Evolutionary conservation across 2,113 vertebrate species (phyloP), one percentile per base, ranked within the genome.

Genomic region (Columba livia): DNA sequence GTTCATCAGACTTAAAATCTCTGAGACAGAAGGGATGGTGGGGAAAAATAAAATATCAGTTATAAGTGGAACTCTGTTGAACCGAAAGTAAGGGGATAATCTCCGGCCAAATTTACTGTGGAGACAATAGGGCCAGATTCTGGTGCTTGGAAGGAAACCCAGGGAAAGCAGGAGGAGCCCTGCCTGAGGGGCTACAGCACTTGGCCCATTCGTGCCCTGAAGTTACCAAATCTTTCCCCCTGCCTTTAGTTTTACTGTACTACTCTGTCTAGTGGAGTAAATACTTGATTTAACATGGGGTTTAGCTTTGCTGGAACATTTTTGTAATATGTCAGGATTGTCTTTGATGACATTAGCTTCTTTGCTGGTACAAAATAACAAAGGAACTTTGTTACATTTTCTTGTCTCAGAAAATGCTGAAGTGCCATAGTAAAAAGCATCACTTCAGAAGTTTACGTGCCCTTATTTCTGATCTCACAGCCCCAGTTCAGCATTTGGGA

Each of bases 91-190:
- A 53, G 34, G 75, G 69, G 53, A 75, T 92, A 72, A 84, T 88
- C 85, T 81, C 58, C 2, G 6, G 48, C 36, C 20, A 5, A 73
- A 73, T 93, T 72, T 80, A 38, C 51, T 57, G 85, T 19, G 1
- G 61, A 92, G 62, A 95, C 93, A 96, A 96, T 90, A 90, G 90
- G 85, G 72, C 65, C 73, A 31, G 90, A 90, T 96, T 84, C 92
- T 93, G 92, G 54, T 48, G 3, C 88, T 80, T 70, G n/a, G 72
- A 47, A 84, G 85, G 48, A 93, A 85, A 86, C 53, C 29, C 70
- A 40, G 5, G 78, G 85, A 79, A 87, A 92, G 77, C 77, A 82
- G 85, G 50, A 89, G 65, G 56, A 83, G 71, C 50, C n/a, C 48
- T 14, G 70, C 77, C 66, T 15, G 25, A 53, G 60, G 60, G 61